These are phyloP conservation scores for Drosophila sp. DNA, from an alignment of 1,140 invertebrate species.

Conservation along the genomic window DNA sequence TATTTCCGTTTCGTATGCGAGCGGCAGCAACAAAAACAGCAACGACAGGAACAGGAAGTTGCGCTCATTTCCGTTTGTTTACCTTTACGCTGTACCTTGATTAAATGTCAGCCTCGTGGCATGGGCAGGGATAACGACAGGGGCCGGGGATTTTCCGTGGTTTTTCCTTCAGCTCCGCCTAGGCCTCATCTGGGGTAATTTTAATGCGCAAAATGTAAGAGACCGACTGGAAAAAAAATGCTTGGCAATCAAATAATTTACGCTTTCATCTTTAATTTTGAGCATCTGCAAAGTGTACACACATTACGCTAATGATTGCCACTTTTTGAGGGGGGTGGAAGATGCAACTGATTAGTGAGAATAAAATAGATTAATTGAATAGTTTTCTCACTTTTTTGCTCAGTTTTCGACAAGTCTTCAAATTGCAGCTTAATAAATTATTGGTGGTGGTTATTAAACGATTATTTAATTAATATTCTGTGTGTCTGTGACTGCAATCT, in stretches of 20 bases:
- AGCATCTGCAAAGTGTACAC: conserved; percentile 17
- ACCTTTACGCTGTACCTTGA: conserved; percentile 78
- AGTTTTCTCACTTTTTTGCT: too few relatives aligned
- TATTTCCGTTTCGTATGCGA: conserved; percentile 80
- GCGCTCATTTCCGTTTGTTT: conserved; percentile 83
- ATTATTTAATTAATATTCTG: not conserved
- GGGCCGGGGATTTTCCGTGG: conserved; percentile 29
- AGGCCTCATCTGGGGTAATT: conserved; percentile 26
- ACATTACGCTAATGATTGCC: conserved; percentile 38
- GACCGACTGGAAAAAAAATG: conserved; percentile 9
- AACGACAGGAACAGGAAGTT: conserved; percentile 75
- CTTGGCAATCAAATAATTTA: conserved; percentile 35
- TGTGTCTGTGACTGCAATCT: not conserved
- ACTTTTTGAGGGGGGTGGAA: not conserved
- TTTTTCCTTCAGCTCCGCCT: not conserved
- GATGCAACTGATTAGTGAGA: too few relatives aligned
- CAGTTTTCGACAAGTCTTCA: too few relatives aligned
- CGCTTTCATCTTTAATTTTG: conserved; percentile 29
- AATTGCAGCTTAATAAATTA: not conserved
- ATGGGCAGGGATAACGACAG: conserved; percentile 6
- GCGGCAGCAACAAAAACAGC: conserved; percentile 44
- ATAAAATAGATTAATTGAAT: too few relatives aligned
- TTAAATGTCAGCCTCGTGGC: conserved; percentile 68
- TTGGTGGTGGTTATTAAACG: not conserved
- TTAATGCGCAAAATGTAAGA: conserved; percentile 33